Percentiles rank a stretch among this genome's conserved stretches.
Evolutionary conservation across 2,797 vertebrate species (phyloP).

Genomic region (Argya squamiceps): DNA sequence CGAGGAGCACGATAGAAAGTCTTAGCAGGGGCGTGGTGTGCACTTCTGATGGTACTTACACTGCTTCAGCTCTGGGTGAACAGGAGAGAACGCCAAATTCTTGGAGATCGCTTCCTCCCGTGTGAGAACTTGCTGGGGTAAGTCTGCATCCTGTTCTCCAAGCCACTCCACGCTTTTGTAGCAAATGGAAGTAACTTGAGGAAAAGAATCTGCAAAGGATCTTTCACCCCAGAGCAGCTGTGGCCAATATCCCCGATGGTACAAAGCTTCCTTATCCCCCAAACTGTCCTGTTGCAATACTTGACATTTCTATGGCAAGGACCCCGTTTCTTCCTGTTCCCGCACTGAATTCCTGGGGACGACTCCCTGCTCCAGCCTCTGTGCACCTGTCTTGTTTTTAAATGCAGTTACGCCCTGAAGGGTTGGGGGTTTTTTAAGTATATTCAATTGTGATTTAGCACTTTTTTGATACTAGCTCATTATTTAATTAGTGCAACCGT

Average conservation of each 20-base stretch:
- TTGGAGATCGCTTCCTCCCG: not conserved
- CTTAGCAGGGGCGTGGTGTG: not conserved
- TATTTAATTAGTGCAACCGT: conserved; percentile 55
- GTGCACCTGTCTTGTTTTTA: conserved; percentile 30
- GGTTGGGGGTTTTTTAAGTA: conserved; percentile 22
- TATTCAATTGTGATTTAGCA: conserved; percentile 67
- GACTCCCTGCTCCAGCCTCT: conserved; percentile 1
- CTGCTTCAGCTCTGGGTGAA: conserved; percentile 11
- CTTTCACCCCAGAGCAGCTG: not conserved
- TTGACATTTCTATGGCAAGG: conserved; percentile 52
- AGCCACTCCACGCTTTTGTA: not conserved
- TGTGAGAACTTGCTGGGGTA: not conserved
- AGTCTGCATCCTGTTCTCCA: not conserved
- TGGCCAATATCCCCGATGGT: conserved; percentile 25
- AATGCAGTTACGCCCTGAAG: conserved; percentile 36
- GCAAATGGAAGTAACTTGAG: not conserved
- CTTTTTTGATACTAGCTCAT: conserved; percentile 71
- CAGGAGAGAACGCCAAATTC: not conserved
- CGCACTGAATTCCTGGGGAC: conserved; percentile 41
- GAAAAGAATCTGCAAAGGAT: conserved; percentile 28
- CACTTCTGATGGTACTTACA: not conserved
- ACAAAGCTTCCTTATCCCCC: conserved; percentile 23
- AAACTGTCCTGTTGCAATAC: conserved; percentile 33
- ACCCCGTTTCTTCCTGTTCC: not conserved
- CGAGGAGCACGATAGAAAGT: not conserved